Evolutionary conservation across 2,113 vertebrate species (phyloP).

Genomic region (Xenus cinereus): DNA sequence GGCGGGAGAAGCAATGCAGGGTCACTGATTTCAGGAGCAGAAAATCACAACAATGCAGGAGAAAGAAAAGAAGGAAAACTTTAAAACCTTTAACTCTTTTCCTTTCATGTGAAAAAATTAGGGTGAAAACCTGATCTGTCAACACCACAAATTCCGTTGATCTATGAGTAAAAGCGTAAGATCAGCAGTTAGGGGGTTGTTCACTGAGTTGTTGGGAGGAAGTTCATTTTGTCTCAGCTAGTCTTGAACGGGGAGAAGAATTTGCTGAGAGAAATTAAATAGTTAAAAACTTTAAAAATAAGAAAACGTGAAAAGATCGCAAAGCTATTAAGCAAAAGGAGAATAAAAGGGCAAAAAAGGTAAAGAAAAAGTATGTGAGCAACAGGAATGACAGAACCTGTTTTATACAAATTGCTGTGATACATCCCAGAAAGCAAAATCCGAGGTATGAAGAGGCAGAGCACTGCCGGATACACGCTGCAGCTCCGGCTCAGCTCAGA

Average conservation of each 20-base stretch:
- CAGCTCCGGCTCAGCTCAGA: too few relatives aligned
- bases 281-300: background rate
- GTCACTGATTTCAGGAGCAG: background rate
- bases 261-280: background rate
- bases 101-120: background rate
- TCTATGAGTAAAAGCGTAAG: background rate
- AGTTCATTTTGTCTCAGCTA: background rate
- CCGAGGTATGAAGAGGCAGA: background rate
- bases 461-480: background rate
- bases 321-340: background rate
- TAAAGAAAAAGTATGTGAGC: background rate
- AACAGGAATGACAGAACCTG: background rate
- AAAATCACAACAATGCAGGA: background rate
- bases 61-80: background rate
- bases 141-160: background rate
- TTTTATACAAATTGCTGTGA: background rate
- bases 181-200: background rate
- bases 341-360: background rate
- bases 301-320: background rate
- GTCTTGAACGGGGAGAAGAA: background rate
- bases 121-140: background rate
- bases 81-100: background rate
- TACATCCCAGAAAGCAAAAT: background rate
- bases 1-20: accelerated
- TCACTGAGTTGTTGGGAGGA: background rate